A percentile compares a stretch with the other conserved stretches of the same genome.
Conservation (phyloP, 2,797 vertebrate species). For the Takifugu rubripes region DNA sequence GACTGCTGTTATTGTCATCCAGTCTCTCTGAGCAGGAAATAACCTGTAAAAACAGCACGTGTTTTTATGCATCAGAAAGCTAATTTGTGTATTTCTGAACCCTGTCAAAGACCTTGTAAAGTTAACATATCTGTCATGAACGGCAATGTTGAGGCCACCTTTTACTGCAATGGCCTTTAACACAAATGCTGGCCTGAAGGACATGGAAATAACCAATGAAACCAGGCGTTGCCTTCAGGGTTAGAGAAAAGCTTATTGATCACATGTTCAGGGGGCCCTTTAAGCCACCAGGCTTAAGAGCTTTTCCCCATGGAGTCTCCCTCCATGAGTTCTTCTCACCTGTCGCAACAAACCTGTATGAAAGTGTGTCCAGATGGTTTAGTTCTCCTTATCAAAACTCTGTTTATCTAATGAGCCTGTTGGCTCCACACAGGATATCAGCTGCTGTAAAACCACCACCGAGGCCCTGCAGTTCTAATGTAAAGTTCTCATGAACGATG, state of each 20-base stretch:
- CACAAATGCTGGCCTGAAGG: too few species aligned
- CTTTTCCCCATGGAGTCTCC: slow-evolving; percentile 5
- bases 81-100: background rate
- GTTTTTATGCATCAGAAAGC: too few species aligned
- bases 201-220: too few species aligned
- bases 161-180: background rate
- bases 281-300: slow-evolving; percentile 30
- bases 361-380: slow-evolving; percentile 27
- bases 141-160: background rate
- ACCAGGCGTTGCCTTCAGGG: background rate
- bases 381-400: slow-evolving; percentile 31
- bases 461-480: too few species aligned
- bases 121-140: background rate
- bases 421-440: slow-evolving; percentile 22
- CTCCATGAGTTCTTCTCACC: slow-evolving; percentile 3
- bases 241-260: slow-evolving; percentile 5
- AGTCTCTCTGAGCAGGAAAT: too few species aligned
- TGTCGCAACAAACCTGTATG: slow-evolving; percentile 19
- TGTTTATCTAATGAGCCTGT: slow-evolving; percentile 27
- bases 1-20: too few species aligned
- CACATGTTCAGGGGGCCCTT: slow-evolving; percentile 24
- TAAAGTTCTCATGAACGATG: background rate
- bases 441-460: background rate
- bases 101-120: slow-evolving; percentile 4
- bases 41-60: too few species aligned